These are phyloP conservation scores for Chrysoperla carnea DNA, from an alignment of 1,140 invertebrate species.

Conservation along the genomic window DNA sequence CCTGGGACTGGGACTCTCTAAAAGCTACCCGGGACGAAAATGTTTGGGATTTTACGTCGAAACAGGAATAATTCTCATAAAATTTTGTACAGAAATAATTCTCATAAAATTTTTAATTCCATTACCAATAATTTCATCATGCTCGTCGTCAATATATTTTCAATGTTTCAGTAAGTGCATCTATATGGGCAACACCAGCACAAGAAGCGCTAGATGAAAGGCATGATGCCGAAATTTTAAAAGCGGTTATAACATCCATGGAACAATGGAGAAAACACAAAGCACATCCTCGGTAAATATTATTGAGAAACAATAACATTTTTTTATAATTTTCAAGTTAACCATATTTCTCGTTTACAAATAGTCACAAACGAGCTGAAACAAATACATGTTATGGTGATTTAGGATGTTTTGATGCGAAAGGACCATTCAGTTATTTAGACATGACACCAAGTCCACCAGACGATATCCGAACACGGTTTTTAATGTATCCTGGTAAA, in stretches of 20 bases:
- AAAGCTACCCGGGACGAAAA: too few species aligned
- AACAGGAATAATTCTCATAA: too few species aligned
- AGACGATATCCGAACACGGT: slow-evolving; percentile 71
- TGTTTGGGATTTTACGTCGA: too few species aligned
- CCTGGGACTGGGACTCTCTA: too few species aligned
- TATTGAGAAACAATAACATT: slow-evolving; percentile 4
- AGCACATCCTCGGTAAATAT: slow-evolving; percentile 2
- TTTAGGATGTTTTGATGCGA: slow-evolving; percentile 85
- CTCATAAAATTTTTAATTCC: too few species aligned
- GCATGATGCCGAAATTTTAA: slow-evolving; percentile 36
- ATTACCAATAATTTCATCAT: too few species aligned
- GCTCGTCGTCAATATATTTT: too few species aligned
- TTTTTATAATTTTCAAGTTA: not conserved
- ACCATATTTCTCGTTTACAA: not conserved
- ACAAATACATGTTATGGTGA: slow-evolving; percentile 75
- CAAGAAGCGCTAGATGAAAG: slow-evolving; percentile 35
- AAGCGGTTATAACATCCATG: slow-evolving; percentile 35
- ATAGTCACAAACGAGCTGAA: slow-evolving; percentile 34
- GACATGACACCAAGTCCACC: slow-evolving; percentile 78
- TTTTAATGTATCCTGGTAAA: slow-evolving; percentile 38
- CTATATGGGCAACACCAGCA: slow-evolving; percentile 2
- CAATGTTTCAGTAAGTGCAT: too few species aligned
- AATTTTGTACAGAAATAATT: too few species aligned
- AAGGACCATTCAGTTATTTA: slow-evolving; percentile 78
- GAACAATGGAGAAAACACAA: slow-evolving; percentile 29